Conservation (phyloP, 2,888 invertebrate genomes). For the Platynereis dumerilii region DNA sequence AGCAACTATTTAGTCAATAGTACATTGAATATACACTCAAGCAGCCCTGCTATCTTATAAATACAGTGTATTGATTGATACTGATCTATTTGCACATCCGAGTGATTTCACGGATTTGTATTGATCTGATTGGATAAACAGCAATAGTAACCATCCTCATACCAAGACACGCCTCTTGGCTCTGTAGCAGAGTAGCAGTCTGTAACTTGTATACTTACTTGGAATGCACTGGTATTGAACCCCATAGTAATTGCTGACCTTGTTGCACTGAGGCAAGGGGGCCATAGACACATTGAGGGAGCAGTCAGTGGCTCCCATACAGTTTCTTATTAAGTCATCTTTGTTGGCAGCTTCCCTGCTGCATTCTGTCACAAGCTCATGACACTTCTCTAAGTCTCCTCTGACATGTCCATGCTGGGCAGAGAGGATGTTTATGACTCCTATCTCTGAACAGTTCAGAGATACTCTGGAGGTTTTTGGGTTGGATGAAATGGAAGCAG, state of each 20-base stretch:
- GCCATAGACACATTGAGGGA: background rate
- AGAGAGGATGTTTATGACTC: conserved; percentile 13
- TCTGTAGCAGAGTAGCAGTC: too few relatives aligned
- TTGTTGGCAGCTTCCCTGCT: background rate
- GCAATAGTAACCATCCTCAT: too few relatives aligned
- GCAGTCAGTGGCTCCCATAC: conserved; percentile 14
- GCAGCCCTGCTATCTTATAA: too few relatives aligned
- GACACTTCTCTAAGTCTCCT: background rate
- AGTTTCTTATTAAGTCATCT: background rate
- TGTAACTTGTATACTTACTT: conserved; percentile 20
- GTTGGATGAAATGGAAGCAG: background rate
- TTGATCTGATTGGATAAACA: too few relatives aligned
- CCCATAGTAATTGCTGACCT: conserved; percentile 5
- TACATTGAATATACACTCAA: too few relatives aligned
- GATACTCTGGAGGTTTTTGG: background rate
- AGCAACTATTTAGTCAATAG: too few relatives aligned
- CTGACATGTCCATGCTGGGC: conserved; percentile 16
- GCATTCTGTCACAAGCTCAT: conserved; percentile 11
- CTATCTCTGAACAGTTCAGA: conserved; percentile 8
- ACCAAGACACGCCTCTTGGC: too few relatives aligned
- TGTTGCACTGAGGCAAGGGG: conserved; percentile 13
- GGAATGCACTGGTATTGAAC: conserved; percentile 23
- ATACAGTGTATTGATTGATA: too few relatives aligned
- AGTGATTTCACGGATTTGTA: too few relatives aligned
- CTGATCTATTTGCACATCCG: too few relatives aligned